These are phyloP conservation scores for Brachypteracias leptosomus DNA, from an alignment of 2,113 vertebrate genomes.

Conservation along the genomic window DNA sequence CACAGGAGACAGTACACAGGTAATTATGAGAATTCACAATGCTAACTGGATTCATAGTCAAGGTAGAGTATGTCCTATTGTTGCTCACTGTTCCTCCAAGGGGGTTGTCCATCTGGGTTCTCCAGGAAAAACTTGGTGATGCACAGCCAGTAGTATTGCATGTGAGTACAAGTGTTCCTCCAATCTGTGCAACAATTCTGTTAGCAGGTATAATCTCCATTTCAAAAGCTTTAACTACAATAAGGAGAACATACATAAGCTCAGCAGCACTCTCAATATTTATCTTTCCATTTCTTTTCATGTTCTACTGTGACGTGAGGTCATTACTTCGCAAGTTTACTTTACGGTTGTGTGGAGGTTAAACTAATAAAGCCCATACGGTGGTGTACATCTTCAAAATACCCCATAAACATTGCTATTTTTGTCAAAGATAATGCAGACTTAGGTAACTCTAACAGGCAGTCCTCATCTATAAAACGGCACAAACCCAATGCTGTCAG, in stretches of 20 bases:
- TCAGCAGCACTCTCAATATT: not conserved
- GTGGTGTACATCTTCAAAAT: not conserved
- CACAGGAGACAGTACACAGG: conserved; percentile 68
- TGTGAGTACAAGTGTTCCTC: conserved; percentile 32
- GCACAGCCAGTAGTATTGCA: conserved; percentile 67
- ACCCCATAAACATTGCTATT: not conserved
- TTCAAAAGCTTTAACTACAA: conserved; percentile 57
- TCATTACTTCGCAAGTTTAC: not conserved
- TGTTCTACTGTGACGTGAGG: not conserved
- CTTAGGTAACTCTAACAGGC: not conserved
- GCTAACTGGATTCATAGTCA: conserved; percentile 67
- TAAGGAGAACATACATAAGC: not conserved
- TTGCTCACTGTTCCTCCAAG: conserved; percentile 48
- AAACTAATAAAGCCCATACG: not conserved
- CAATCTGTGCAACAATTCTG: conserved; percentile 52
- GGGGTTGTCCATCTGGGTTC: conserved; percentile 63
- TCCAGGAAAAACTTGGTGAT: conserved; percentile 73
- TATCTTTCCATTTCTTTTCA: not conserved
- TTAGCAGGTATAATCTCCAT: conserved; percentile 35
- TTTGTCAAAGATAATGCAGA: not conserved
- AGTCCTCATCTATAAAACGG: not conserved
- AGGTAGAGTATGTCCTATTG: not conserved
- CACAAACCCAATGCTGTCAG: not conserved
- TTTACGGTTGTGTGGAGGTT: not conserved
- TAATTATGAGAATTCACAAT: conserved; percentile 60